Evolutionary conservation across 30 jellyfish, hydroid and myxozoan genomes (phyloP).

Genomic region (Clytia hemisphaerica): DNA sequence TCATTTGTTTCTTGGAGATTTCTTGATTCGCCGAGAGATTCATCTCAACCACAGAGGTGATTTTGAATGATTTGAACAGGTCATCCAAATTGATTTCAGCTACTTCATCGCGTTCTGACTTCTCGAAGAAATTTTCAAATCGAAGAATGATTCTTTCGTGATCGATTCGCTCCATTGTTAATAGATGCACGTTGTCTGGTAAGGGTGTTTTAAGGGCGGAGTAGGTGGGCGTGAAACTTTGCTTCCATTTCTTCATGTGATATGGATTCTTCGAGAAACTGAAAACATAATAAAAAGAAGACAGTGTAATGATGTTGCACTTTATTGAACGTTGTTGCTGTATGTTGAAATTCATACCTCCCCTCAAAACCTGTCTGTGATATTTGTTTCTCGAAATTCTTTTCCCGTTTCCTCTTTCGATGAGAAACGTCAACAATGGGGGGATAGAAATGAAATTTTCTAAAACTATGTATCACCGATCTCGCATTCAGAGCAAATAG

Average conservation of each 20-base stretch:
- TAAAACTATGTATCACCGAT: too few species aligned
- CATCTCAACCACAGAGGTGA: conserved; percentile 48
- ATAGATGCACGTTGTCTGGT: conserved; percentile 74
- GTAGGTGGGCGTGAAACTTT: conserved; percentile 44
- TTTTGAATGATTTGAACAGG: conserved; percentile 53
- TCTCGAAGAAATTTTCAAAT: conserved; percentile 67
- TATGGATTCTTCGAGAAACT: conserved; percentile 62
- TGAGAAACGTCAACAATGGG: too few species aligned
- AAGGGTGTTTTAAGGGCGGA: conserved; percentile 42
- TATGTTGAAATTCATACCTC: too few species aligned
- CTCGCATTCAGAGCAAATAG: too few species aligned
- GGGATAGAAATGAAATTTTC: too few species aligned
- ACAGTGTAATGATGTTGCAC: too few species aligned
- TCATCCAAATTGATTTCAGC: conserved; percentile 41
- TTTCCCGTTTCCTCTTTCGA: too few species aligned
- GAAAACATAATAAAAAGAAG: neutral
- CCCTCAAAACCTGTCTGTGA: too few species aligned
- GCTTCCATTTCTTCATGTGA: conserved; percentile 43
- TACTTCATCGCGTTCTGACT: conserved; percentile 52
- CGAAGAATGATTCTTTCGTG: conserved; percentile 42
- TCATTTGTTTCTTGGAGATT: conserved; percentile 44
- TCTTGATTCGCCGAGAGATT: conserved; percentile 79
- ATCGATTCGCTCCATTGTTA: conserved; percentile 60
- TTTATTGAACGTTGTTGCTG: too few species aligned
- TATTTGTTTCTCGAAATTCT: too few species aligned